Percentiles rank a stretch among this genome's conserved stretches.
Conservation (phyloP, 2,113 vertebrate genomes). For the Eleginops maclovinus region DNA sequence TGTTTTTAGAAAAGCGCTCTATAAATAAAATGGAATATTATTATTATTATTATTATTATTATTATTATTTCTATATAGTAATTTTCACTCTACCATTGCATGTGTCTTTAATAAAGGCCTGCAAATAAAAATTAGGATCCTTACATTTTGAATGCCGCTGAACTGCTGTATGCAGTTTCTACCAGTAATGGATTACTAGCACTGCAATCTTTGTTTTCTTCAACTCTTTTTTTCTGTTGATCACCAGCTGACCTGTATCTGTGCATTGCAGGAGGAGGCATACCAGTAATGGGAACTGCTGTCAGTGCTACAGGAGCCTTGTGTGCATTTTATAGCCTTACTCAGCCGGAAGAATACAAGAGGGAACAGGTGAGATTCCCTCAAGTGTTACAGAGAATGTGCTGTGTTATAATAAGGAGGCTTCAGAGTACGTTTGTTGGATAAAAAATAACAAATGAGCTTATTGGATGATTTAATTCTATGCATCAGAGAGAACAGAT, state of each 20-base stretch:
- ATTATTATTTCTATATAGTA: too few species aligned
- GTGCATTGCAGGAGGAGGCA: conserved; percentile 66
- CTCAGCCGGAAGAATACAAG: conserved; percentile 84
- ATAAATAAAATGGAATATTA: too few species aligned
- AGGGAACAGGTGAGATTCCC: conserved; percentile 84
- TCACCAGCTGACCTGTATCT: conserved; percentile 50
- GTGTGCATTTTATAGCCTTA: conserved; percentile 85
- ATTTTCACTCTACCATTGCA: not conserved
- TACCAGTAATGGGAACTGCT: conserved; percentile 86
- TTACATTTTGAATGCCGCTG: conserved; percentile 16
- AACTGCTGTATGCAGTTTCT: conserved; percentile 33
- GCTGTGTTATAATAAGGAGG: not conserved
- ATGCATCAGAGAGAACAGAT: not conserved
- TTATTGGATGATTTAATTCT: not conserved
- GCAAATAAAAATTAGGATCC: conserved; percentile 19
- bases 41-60: too few species aligned
- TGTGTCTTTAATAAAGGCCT: not conserved
- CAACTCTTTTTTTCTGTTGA: conserved; percentile 14
- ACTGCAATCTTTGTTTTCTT: conserved; percentile 20
- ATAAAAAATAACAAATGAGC: not conserved
- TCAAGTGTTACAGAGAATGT: conserved; percentile 4
- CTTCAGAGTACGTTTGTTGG: not conserved
- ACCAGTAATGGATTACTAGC: conserved; percentile 32
- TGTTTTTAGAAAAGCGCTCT: too few species aligned
- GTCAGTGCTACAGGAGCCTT: conserved; percentile 86